Conservation (phyloP, 2,113 vertebrate genomes). For the Actenoides hombroni region DNA sequence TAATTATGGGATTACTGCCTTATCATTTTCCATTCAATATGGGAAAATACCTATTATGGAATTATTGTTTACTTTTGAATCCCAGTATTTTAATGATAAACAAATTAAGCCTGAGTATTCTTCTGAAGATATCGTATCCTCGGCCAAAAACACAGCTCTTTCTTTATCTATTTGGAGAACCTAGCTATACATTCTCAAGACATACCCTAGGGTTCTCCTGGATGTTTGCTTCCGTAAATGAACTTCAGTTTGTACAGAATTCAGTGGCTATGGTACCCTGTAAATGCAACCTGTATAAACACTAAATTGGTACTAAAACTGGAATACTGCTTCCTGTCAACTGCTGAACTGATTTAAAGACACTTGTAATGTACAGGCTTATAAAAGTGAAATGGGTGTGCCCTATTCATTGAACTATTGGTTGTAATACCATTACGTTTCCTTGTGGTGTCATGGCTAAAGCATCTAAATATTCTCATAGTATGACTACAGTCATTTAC, state of each 20-base stretch:
- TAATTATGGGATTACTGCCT: not conserved
- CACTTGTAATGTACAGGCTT: not conserved
- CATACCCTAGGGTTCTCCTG: not conserved
- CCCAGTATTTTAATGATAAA: not conserved
- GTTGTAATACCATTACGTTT: not conserved
- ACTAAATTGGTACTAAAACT: slow-evolving; percentile 26
- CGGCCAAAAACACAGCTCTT: not conserved
- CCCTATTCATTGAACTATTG: slow-evolving; percentile 29
- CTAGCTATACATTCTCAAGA: not conserved
- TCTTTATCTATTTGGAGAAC: not conserved
- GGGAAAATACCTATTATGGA: not conserved
- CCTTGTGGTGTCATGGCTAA: not conserved
- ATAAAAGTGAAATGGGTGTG: slow-evolving; percentile 29
- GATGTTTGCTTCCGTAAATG: not conserved
- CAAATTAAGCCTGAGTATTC: not conserved
- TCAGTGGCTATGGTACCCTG: not conserved
- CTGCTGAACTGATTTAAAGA: slow-evolving; percentile 41
- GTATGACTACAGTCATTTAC: not conserved
- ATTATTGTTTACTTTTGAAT: not conserved
- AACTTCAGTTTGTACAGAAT: slow-evolving; percentile 14
- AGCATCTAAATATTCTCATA: not conserved
- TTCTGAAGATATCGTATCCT: not conserved
- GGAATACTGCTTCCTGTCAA: slow-evolving; percentile 13
- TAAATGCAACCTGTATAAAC: slow-evolving; percentile 43
- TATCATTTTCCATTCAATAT: not conserved